Base-by-base conservation (phyloP, 2,797 vertebrate genomes). In the Arctocebus calabarensis region DNA sequence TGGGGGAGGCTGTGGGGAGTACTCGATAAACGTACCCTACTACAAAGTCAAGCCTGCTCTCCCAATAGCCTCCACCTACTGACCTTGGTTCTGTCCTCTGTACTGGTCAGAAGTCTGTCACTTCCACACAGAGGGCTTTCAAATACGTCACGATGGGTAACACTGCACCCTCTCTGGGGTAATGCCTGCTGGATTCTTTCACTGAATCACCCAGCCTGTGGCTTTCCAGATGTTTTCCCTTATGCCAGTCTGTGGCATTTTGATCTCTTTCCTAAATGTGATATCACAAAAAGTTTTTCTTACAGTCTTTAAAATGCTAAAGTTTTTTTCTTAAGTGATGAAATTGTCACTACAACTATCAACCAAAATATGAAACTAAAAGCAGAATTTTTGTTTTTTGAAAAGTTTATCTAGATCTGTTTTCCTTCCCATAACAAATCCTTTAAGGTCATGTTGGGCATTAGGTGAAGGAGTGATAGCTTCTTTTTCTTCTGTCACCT, bases 331-430 rank as follows among this genome's bases (percentile, higher is more conserved):
- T 2, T 37, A 62, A 93, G 45, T 88, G 87, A 75, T 85, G 48
- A 86, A 78, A 61, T 0, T 48, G 25, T 84, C 61, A 82, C 45
- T 19, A 52, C 19, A 57, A 68, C n/a, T 73, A 64, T 52, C 79
- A 91, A 89, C 40, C 61, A 88, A 61, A 88, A 57, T 6, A 11
- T 61, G 61, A 52, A 34, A 88, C 29, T 75, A 85, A 89, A 79
- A 91, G 59, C 13, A 84, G 57, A 75, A 68, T 75, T 95, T 94
- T 59, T 86, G 86, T 79, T 79, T 59, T 89, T 89, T 79, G 34
- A 91, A 75, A 90, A 82, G 25, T 75, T 96, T 40, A 25, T 68
- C 55, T 29, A n/a, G 17, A 88, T 71, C 37, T 73, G 0, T 75
- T 70, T 94, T 64, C 34, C 45, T 40, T 94, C 55, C 34, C 34